phyloP scores from a whole-genome alignment of 2,888 invertebrate species.

The Eumerus sabulonum region DNA sequence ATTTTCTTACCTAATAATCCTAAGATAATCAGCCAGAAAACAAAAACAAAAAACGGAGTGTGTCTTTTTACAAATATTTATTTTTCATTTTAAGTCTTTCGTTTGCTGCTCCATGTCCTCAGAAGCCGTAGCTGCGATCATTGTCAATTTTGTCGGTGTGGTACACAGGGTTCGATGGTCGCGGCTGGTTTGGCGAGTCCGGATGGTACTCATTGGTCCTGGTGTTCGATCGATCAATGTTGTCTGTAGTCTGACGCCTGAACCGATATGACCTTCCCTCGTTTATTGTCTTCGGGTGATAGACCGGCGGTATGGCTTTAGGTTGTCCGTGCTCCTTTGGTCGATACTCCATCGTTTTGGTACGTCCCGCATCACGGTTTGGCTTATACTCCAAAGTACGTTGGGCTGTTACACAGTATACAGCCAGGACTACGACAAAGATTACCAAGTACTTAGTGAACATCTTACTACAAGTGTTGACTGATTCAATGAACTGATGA shows the following conservation, averaged over 20 bases:
- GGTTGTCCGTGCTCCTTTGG: constrained; percentile 11
- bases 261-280: constrained; percentile 32
- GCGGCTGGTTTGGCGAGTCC: constrained; percentile 43
- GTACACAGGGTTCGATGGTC: constrained; percentile 43
- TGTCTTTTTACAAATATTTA: too few relatives aligned
- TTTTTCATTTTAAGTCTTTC: too few relatives aligned
- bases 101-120: background rate
- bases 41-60: too few relatives aligned
- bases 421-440: constrained; percentile 27
- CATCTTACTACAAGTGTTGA: constrained; percentile 16
- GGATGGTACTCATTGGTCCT: constrained; percentile 52
- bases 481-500: background rate
- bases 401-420: constrained; percentile 14
- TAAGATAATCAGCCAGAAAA: too few relatives aligned
- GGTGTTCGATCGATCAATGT: constrained; percentile 37
- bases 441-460: constrained; percentile 30
- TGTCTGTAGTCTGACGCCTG: constrained; percentile 7
- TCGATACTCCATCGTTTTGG: constrained; percentile 47
- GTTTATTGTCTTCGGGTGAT: constrained; percentile 23
- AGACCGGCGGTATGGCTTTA: background rate
- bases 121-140: constrained; percentile 26
- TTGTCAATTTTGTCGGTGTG: constrained; percentile 37
- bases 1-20: too few relatives aligned
- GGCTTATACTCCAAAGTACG: constrained; percentile 47
- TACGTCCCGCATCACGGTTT: constrained; percentile 21